Base-by-base conservation (phyloP, 2,113 vertebrate genomes). In the Mola mola region DNA sequence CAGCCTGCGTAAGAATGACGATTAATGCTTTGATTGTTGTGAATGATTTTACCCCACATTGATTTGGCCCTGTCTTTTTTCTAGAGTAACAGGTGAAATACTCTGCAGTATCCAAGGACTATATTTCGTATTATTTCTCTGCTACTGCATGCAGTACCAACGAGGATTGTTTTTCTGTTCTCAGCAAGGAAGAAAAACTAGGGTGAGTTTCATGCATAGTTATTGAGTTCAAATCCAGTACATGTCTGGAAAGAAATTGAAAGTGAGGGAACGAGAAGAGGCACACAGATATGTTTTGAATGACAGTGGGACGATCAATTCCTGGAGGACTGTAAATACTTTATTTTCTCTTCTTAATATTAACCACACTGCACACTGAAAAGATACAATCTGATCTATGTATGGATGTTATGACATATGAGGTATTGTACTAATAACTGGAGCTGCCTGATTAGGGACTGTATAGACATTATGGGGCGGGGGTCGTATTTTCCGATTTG, bases 11-110 rank as follows among this genome's bases (percentile, higher is more conserved):
- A 80, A 61, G 56, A 55, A 76, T 89, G 86, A 79, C 88, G 87
- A 91, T 91, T 91, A 88, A 75, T 59, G 68, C 73, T 78, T 70
- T 87, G 87, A 90, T 92, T 89, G 89, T 91, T 89, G 87, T 88
- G 88, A 91, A 87, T 82, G 87, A 87, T 86, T 90, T 85, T 79
- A 65, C 61, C 36, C 36, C 5, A 50, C 73, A 90, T 88, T 65
- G 90, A 90, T 90, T 82, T 34, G 40, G 41, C 21, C 53, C 64
- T 51, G 67, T 84, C 85, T 84, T 84, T 60, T 17, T 74, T 36
- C 48, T 19, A 41, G 36, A 69, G 31, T 77, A 59, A 62, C 72
- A 68, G 55, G 48, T 26, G n/a, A 49, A 40, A 36, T 24, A 22
- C 1, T 37, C 26, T 67, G 24, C 56, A 36, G 58, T 36, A 25